Conservation (phyloP, 2,888 invertebrate species). For the Pterostichus madidus region DNA sequence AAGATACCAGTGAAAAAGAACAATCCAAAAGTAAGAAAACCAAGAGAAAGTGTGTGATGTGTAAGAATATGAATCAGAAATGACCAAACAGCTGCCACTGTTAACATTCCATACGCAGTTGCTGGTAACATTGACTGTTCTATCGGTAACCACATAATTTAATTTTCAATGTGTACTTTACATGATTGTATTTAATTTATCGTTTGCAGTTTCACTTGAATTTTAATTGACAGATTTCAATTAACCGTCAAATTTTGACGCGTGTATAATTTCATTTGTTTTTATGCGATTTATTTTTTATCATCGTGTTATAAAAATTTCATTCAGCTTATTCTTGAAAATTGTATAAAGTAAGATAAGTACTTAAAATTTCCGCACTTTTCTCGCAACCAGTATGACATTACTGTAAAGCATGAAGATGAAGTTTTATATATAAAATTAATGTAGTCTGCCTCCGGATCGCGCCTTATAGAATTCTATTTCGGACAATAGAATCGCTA, state of each 20-base stretch:
- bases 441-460: too few relatives aligned
- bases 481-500: too few relatives aligned
- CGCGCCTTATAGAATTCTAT: too few relatives aligned
- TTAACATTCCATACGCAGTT: conserved; percentile 30
- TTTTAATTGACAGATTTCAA: conserved; percentile 14
- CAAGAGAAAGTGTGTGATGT: conserved; percentile 23
- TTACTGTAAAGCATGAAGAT: neutral
- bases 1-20: conserved; percentile 17
- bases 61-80: neutral
- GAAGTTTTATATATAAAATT: neutral
- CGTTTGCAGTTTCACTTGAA: conserved; percentile 8
- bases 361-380: neutral
- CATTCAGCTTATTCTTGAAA: too few relatives aligned
- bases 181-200: conserved; percentile 25
- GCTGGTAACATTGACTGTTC: conserved; percentile 24
- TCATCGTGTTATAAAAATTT: too few relatives aligned
- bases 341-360: too few relatives aligned
- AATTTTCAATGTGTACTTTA: neutral
- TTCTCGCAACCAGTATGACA: neutral
- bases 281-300: neutral
- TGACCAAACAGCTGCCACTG: conserved; percentile 6
- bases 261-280: neutral
- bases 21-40: conserved; percentile 24
- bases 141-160: conserved; percentile 13
- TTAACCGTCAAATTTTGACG: conserved; percentile 32